These are phyloP conservation scores for Caenorhabditis remanei DNA, from an alignment of 1,140 invertebrate genomes.

Conservation along the genomic window DNA sequence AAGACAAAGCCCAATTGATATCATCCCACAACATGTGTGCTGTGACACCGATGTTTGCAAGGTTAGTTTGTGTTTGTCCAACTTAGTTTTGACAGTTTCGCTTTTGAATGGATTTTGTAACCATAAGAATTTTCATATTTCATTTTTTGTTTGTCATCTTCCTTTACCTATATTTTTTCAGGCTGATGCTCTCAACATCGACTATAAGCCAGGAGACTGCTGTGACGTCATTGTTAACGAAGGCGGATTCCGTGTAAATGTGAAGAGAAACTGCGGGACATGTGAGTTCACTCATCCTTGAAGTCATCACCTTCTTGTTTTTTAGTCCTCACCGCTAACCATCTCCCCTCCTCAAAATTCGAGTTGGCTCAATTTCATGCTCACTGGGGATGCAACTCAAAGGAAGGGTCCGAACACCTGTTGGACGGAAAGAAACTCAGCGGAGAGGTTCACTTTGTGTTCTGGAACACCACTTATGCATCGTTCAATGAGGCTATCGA, in stretches of 20 bases:
- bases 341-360: slow-evolving; percentile 55
- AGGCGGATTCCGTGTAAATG: slow-evolving; percentile 63
- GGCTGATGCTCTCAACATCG: slow-evolving; percentile 56
- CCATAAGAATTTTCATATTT: neutral
- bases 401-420: slow-evolving; percentile 61
- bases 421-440: slow-evolving; percentile 64
- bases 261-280: slow-evolving; percentile 58
- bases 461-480: slow-evolving; percentile 82
- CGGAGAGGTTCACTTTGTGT: slow-evolving; percentile 82
- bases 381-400: slow-evolving; percentile 61
- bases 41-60: slow-evolving; percentile 53
- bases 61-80: slow-evolving; percentile 49
- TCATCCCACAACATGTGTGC: slow-evolving; percentile 52
- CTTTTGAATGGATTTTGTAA: too few species aligned
- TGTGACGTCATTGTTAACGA: slow-evolving; percentile 50
- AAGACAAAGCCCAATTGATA: slow-evolving; percentile 67
- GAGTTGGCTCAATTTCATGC: slow-evolving; percentile 64
- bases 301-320: slow-evolving; percentile 13
- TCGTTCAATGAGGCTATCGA: slow-evolving; percentile 81
- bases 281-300: slow-evolving; percentile 36
- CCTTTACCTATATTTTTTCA: slow-evolving; percentile 13
- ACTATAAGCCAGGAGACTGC: slow-evolving; percentile 63
- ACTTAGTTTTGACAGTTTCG: neutral
- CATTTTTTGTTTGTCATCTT: neutral
- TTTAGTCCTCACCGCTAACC: slow-evolving; percentile 62